Base-by-base conservation (phyloP, 2,113 vertebrate genomes). In the Pitta sordida region DNA sequence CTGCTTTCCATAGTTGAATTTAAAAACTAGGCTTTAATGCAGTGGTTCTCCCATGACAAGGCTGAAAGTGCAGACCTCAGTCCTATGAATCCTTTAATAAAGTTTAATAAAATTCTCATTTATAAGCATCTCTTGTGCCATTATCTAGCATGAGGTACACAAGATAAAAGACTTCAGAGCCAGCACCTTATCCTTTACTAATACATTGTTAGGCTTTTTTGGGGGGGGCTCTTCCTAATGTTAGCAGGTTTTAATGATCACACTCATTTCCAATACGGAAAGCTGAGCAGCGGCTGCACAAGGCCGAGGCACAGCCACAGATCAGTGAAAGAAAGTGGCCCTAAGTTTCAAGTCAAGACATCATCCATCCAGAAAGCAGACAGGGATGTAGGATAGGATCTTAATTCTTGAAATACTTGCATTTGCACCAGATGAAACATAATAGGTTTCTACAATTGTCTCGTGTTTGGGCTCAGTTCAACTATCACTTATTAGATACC, bases 181-280 rank as follows among this genome's bases (percentile, higher is more conserved):
- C 49, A 63, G 15, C 39, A 64, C 32, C 30, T 69, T 41, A 41
- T 4, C 32, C 41, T 74, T 88, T 83, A 80, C 67, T 77, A 67
- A 83, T 74, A 83, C 3, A 1, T 15, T 48, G 13, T 55, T 30
- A 51, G 48, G 15, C 20, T 48, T 91, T 60, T 52, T 3, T 83
- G 18, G 26, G 44, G 32, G 18, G 26, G 44, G 32, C 7, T 69
- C 8, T 46, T 80, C 41, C n/a, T 69, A 63, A 75, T 60, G 48
- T 75, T 69, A 73, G 23, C 0, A 9, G 16, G 30, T 64, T 91
- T 88, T 83, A 88, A 39, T 68, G 39, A 64, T 30, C 9, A 11
- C 43, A 44, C 21, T 79, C 1, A 0, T 55, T 85, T 76, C 48
- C 39, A 27, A 23, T 0, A 1, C 34, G 0, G 0, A 86, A 93